Conservation (phyloP, 1,140 invertebrate species). For the Chrysopa pallens region DNA sequence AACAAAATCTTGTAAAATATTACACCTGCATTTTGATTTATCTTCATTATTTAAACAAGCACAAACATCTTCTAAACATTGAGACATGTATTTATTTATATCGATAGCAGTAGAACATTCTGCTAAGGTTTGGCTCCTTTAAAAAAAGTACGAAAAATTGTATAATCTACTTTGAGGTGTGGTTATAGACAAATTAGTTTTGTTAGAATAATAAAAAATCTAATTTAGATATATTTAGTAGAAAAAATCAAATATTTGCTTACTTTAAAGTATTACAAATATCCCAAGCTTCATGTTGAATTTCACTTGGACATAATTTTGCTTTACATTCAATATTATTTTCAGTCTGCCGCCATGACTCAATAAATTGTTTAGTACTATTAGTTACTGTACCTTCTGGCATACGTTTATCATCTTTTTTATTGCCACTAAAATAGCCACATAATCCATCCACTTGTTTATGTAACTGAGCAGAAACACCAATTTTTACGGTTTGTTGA, state of each 20-base stretch:
- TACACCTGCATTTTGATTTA: slow-evolving; percentile 43
- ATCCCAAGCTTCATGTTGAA: slow-evolving; percentile 39
- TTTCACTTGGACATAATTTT: slow-evolving; percentile 31
- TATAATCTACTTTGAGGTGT: too few relatives aligned
- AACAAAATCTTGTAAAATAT: slow-evolving; percentile 44
- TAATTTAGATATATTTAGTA: too few relatives aligned
- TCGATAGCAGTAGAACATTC: slow-evolving; percentile 38
- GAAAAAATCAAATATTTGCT: slow-evolving; percentile 4
- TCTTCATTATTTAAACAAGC: slow-evolving; percentile 34
- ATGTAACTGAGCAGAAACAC: slow-evolving; percentile 38
- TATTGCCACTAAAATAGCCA: slow-evolving; percentile 49
- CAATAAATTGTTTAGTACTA: slow-evolving; percentile 50
- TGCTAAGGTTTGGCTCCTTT: slow-evolving; percentile 36
- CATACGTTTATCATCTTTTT: slow-evolving; percentile 44
- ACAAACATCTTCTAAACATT: slow-evolving; percentile 56
- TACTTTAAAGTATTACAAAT: slow-evolving; percentile 38
- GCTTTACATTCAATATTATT: slow-evolving; percentile 30
- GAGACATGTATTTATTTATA: slow-evolving; percentile 43
- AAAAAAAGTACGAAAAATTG: slow-evolving; percentile 7
- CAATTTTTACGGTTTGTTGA: slow-evolving; percentile 49
- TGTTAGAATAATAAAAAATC: too few relatives aligned
- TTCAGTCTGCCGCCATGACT: slow-evolving; percentile 44
- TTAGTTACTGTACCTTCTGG: slow-evolving; percentile 41
- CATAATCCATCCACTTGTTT: slow-evolving; percentile 56
- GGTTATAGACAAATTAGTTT: neutral